A percentile compares a stretch with the other conserved stretches of the same genome.
Conservation (phyloP, 2,113 vertebrate species). For the Arizona elegans region DNA sequence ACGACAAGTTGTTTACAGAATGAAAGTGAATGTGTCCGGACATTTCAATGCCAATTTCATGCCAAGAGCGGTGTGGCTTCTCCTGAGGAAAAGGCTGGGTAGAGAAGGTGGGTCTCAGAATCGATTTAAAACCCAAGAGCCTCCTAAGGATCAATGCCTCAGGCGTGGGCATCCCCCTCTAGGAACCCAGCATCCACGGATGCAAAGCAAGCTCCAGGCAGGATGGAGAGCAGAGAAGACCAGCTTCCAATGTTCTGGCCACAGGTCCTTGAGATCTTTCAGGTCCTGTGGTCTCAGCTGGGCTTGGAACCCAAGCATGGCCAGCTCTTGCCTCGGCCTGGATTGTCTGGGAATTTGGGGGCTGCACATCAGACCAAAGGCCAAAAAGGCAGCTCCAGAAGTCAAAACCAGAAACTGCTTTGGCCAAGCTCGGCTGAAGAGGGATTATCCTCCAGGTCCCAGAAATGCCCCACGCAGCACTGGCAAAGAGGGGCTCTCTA, state of each 20-base stretch:
- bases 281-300: neutral
- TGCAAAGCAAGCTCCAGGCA: neutral
- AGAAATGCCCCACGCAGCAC: neutral
- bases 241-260: neutral
- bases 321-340: too few species aligned
- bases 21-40: neutral
- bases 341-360: neutral
- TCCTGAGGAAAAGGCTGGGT: neutral
- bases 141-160: neutral
- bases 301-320: too few species aligned
- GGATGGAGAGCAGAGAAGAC: neutral
- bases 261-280: neutral
- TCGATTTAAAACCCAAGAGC: too few species aligned
- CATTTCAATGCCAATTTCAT: neutral
- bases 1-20: neutral
- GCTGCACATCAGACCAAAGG: neutral
- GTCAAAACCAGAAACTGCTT: neutral
- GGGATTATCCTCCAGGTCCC: too few species aligned
- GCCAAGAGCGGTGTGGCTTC: neutral
- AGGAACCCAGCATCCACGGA: neutral
- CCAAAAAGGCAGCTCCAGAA: neutral
- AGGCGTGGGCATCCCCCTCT: neutral
- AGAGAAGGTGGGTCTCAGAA: neutral
- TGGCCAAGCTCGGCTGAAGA: neutral
- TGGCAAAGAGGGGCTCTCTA: neutral